These are phyloP conservation scores for Helicoverpa assulta DNA, from an alignment of 2,888 invertebrate species.

Conservation along the genomic window DNA sequence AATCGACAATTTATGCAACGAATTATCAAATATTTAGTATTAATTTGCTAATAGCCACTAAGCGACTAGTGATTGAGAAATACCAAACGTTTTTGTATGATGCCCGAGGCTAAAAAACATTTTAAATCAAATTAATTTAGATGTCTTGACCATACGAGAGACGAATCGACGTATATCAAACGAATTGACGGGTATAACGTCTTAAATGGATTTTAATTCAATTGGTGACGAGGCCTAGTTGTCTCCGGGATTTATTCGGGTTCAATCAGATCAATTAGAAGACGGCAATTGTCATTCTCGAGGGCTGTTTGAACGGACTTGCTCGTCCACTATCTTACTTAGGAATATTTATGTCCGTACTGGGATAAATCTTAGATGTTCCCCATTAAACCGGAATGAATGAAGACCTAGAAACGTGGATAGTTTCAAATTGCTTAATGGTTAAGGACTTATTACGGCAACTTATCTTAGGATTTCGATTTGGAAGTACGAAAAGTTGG, in stretches of 20 bases:
- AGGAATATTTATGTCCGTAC: neutral
- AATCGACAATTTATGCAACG: conserved; percentile 46
- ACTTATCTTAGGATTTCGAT: no score
- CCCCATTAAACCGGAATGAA: neutral
- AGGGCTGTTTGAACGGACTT: conserved; percentile 11
- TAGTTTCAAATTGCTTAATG: no score
- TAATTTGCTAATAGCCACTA: conserved; percentile 58
- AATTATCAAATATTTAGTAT: conserved; percentile 58
- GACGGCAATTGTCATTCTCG: conserved; percentile 32
- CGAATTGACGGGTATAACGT: conserved; percentile 44
- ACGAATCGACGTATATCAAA: conserved; percentile 53
- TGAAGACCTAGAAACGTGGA: no score
- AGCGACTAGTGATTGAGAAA: conserved; percentile 50
- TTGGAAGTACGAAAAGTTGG: no score
- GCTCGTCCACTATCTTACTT: neutral
- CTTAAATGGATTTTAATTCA: conserved; percentile 66
- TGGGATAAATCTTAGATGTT: neutral
- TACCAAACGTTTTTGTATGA: conserved; percentile 51
- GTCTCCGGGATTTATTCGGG: conserved; percentile 72
- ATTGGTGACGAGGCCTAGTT: conserved; percentile 59
- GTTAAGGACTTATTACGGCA: no score
- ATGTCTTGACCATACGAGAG: conserved; percentile 36
- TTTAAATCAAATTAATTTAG: conserved; percentile 59
- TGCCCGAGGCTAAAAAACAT: conserved; percentile 54
- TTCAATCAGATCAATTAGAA: conserved; percentile 73